Evolutionary conservation across 1,140 invertebrate genomes (phyloP).

Genomic region (Aphaenogaster ashmeadi): DNA sequence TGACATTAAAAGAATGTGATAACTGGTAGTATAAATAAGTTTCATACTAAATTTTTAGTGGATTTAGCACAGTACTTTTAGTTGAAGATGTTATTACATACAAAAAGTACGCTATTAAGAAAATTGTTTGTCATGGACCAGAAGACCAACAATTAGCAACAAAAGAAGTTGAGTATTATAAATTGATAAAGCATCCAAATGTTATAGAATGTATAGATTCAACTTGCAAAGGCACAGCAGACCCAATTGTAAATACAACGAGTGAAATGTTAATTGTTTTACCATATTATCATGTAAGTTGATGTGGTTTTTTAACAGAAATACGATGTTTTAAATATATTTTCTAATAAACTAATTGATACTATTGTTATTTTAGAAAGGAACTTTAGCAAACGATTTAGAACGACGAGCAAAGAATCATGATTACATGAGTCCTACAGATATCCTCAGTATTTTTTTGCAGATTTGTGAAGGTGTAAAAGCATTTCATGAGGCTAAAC

Average conservation of each 20-base stretch:
- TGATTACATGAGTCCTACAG: constrained; percentile 89
- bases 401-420: constrained; percentile 88
- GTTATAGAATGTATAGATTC: constrained; percentile 93
- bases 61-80: constrained; percentile 94
- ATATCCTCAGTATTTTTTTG: constrained; percentile 91
- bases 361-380: constrained; percentile 87
- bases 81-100: constrained; percentile 92
- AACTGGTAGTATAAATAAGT: not conserved
- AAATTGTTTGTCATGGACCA: constrained; percentile 93
- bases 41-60: constrained; percentile 88
- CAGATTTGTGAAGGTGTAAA: constrained; percentile 93
- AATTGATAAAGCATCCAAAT: constrained; percentile 91
- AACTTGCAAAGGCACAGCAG: constrained; percentile 89
- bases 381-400: constrained; percentile 92
- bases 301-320: not conserved
- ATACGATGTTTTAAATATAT: not conserved
- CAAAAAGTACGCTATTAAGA: constrained; percentile 93
- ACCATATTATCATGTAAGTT: constrained; percentile 92
- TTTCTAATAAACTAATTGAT: not conserved
- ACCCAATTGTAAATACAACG: constrained; percentile 90
- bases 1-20: not conserved
- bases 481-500: constrained; percentile 92
- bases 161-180: constrained; percentile 93
- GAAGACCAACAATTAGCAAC: constrained; percentile 93
- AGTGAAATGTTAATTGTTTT: constrained; percentile 93